Evolutionary conservation across 1,140 invertebrate genomes (phyloP).

Genomic region (Colletes latitarsis): DNA sequence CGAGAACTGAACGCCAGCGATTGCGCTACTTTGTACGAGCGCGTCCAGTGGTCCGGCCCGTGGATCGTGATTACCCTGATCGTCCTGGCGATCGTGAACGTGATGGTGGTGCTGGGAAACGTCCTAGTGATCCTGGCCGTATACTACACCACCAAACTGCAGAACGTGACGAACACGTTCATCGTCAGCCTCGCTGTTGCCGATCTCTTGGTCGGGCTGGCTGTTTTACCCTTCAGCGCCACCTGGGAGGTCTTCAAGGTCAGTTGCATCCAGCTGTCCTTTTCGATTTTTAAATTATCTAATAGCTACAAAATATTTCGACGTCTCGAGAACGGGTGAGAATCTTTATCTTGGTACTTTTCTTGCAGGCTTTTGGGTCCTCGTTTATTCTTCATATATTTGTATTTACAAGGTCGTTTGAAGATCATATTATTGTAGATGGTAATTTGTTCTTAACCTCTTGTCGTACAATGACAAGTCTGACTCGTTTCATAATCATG

Average conservation of each 20-base stretch:
- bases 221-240: slow-evolving; percentile 94
- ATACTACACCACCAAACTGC: slow-evolving; percentile 91
- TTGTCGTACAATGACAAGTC: too few species aligned
- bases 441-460: too few species aligned
- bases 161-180: slow-evolving; percentile 97
- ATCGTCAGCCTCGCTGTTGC: slow-evolving; percentile 96
- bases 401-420: too few species aligned
- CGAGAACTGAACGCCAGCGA: slow-evolving; percentile 86
- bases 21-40: slow-evolving; percentile 87
- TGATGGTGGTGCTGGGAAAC: slow-evolving; percentile 94
- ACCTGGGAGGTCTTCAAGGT: slow-evolving; percentile 94
- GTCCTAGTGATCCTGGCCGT: slow-evolving; percentile 95
- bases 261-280: neutral
- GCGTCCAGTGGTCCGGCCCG: slow-evolving; percentile 89
- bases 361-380: too few species aligned
- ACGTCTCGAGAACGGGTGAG: too few species aligned
- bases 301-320: too few species aligned
- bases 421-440: too few species aligned
- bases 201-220: slow-evolving; percentile 94
- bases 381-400: too few species aligned
- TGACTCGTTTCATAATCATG: too few species aligned
- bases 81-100: slow-evolving; percentile 90
- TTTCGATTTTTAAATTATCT: neutral
- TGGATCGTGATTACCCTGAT: slow-evolving; percentile 87
- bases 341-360: too few species aligned